Percentiles rank a stretch among this genome's conserved stretches.
phyloP scores from a whole-genome alignment of 2,113 vertebrate genomes.

The Mandrillus leucophaeus region DNA sequence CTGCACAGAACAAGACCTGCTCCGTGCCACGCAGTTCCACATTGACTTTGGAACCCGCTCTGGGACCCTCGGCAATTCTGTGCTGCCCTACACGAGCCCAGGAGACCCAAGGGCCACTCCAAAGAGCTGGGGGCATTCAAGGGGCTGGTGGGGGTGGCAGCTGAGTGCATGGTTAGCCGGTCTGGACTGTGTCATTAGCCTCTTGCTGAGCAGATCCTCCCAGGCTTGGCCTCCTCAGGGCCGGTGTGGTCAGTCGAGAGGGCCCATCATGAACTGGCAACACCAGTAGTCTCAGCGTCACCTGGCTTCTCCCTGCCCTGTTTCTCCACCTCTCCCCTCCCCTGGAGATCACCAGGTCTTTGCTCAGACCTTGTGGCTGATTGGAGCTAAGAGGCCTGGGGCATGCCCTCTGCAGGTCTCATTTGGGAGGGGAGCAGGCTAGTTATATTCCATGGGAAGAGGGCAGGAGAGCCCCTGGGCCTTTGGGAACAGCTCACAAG shows the following conservation, averaged over 20 bases:
- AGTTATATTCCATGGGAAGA: too few relatives aligned
- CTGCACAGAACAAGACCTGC: neutral
- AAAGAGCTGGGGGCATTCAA: neutral
- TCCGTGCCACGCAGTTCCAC: rapidly evolving
- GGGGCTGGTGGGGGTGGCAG: neutral
- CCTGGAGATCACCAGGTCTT: too few relatives aligned
- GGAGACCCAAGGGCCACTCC: neutral
- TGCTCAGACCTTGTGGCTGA: neutral
- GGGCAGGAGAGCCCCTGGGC: neutral
- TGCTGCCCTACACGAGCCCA: neutral
- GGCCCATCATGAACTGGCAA: neutral
- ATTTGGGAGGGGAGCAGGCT: neutral
- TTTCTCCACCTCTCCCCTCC: neutral
- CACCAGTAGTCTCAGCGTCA: neutral
- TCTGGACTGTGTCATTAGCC: rapidly evolving
- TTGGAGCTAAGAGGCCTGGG: neutral
- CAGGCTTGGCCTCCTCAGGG: neutral
- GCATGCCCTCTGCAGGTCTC: neutral
- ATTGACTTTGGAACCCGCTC: neutral
- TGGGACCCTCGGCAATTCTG: neutral
- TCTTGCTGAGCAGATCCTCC: neutral
- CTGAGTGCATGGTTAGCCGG: neutral
- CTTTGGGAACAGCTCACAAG: neutral
- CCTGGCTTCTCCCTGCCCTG: neutral
- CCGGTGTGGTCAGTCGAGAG: neutral